These are phyloP conservation scores for Sinonovacula constricta DNA, from an alignment of 1,140 invertebrate species.

Conservation along the genomic window DNA sequence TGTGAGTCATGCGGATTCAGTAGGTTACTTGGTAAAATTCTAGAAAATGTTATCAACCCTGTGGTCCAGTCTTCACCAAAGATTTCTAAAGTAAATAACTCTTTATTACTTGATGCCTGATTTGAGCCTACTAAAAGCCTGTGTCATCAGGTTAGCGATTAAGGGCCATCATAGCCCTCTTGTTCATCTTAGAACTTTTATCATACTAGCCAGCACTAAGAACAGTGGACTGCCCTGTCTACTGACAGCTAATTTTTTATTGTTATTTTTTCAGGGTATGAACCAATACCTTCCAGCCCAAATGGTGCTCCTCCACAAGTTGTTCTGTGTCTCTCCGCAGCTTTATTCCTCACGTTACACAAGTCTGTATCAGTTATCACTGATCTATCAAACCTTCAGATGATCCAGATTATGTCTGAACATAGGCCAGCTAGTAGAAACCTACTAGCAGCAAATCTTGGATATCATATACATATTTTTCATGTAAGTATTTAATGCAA, in stretches of 20 bases:
- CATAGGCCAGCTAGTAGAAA: slow-evolving; percentile 58
- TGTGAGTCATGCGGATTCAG: no score
- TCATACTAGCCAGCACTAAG: no score
- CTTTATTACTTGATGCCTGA: no score
- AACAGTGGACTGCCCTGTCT: no score
- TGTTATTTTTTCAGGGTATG: slow-evolving; percentile 31
- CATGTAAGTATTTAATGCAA: slow-evolving; percentile 61
- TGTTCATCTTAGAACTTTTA: no score
- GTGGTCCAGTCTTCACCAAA: no score
- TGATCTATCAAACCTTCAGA: not conserved
- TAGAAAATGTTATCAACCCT: no score
- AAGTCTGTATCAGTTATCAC: slow-evolving; percentile 4
- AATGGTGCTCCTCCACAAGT: slow-evolving; percentile 9
- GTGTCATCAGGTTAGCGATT: no score
- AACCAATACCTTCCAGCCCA: slow-evolving; percentile 9
- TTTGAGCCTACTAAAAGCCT: no score
- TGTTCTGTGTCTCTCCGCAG: slow-evolving; percentile 55
- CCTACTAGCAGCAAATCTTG: slow-evolving; percentile 45
- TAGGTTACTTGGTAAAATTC: no score
- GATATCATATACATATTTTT: slow-evolving; percentile 56
- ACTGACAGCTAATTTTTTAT: not conserved
- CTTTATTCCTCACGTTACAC: slow-evolving; percentile 27
- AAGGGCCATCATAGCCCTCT: no score
- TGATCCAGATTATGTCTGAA: not conserved
- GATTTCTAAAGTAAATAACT: no score